Conservation (phyloP, 2,797 vertebrate genomes). For the Acanthurus lineatus region DNA sequence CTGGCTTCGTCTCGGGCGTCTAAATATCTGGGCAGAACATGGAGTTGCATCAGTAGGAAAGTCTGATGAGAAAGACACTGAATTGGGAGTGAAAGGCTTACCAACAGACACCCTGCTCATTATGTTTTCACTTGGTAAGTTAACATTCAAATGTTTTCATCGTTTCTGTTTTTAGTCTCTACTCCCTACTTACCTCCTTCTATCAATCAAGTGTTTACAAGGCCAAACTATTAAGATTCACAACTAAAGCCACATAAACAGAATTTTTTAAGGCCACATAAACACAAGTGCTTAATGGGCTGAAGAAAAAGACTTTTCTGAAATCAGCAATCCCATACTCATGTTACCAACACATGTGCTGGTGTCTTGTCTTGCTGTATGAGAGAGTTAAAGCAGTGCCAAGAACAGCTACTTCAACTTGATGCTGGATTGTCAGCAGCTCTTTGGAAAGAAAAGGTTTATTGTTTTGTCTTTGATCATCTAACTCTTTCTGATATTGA, state of each 20-base stretch:
- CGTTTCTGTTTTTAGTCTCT: conserved; percentile 4
- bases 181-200: background rate
- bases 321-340: conserved; percentile 11
- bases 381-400: conserved; percentile 35
- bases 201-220: conserved; percentile 11
- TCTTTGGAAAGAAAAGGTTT: conserved; percentile 23
- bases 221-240: conserved; percentile 26
- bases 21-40: conserved; percentile 68
- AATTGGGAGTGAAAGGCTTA: conserved; percentile 56
- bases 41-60: conserved; percentile 65
- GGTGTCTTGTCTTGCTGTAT: conserved; percentile 13
- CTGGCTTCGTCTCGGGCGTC: conserved; percentile 57
- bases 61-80: conserved; percentile 64
- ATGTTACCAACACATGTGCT: conserved; percentile 14
- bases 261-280: background rate
- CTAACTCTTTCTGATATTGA: conserved; percentile 32
- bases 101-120: conserved; percentile 52
- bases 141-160: conserved; percentile 41
- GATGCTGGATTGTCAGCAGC: conserved; percentile 35
- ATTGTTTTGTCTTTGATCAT: conserved; percentile 32
- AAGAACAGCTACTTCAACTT: conserved; percentile 17
- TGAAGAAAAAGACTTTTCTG: conserved; percentile 8
- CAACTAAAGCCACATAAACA: background rate
- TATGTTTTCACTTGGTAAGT: conserved; percentile 88
- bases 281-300: conserved; percentile 1